Evolutionary conservation across 1,140 invertebrate genomes (phyloP).

Genomic region (Plutomurus gul): DNA sequence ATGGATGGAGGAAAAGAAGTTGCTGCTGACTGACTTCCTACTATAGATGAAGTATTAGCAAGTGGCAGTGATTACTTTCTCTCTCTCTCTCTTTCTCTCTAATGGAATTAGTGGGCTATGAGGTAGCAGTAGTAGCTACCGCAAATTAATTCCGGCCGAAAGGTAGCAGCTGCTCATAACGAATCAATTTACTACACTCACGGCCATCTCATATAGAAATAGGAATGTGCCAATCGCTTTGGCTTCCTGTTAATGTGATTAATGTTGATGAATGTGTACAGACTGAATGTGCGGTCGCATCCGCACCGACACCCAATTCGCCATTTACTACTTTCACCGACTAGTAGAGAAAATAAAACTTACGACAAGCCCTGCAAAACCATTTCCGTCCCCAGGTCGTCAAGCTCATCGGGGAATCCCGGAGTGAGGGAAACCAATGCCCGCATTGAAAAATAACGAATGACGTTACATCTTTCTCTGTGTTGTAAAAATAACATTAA

Average conservation of each 20-base stretch:
- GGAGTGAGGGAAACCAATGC: conserved; percentile 1
- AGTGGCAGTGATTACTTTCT: conserved; percentile 7
- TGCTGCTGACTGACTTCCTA: too few relatives aligned
- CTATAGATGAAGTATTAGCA: neutral
- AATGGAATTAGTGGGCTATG: neutral
- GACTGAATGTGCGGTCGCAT: neutral
- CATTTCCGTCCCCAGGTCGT: conserved; percentile 21
- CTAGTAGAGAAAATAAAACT: neutral
- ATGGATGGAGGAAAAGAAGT: too few relatives aligned
- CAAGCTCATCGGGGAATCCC: conserved; percentile 39
- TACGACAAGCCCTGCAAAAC: conserved; percentile 40
- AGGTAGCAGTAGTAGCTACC: conserved; percentile 1
- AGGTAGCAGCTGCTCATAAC: conserved; percentile 17
- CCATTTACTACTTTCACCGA: neutral
- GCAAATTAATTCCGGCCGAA: conserved; percentile 6
- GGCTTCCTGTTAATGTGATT: too few relatives aligned
- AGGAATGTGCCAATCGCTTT: conserved; percentile 10
- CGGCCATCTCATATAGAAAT: too few relatives aligned
- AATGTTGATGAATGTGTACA: neutral
- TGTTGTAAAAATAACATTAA: neutral
- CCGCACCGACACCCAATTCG: neutral
- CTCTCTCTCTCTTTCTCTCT: too few relatives aligned
- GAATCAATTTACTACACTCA: conserved; percentile 1
- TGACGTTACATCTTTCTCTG: neutral
- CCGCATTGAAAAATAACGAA: conserved; percentile 14